phyloP scores from a whole-genome alignment of 2,888 invertebrate species.

The Hemithea aestivaria region DNA sequence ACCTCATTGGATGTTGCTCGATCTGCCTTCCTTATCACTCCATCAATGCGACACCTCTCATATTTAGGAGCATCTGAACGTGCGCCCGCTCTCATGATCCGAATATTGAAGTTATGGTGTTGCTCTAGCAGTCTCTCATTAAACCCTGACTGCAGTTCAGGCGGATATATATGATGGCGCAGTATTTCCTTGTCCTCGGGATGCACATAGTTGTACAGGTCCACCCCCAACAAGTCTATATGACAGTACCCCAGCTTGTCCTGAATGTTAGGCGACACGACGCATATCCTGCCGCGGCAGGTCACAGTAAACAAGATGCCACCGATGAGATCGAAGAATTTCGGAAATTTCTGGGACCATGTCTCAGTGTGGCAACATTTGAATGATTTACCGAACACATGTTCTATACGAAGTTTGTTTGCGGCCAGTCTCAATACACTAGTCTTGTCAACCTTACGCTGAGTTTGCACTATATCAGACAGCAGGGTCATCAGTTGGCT shows the following conservation, averaged over 20 bases:
- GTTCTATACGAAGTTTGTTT: conserved; percentile 89
- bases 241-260: conserved; percentile 91
- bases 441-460: conserved; percentile 93
- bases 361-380: conserved; percentile 69
- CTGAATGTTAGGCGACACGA: conserved; percentile 91
- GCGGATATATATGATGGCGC: conserved; percentile 82
- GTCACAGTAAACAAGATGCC: conserved; percentile 91
- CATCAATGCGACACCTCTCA: conserved; percentile 85
- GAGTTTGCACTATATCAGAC: conserved; percentile 89
- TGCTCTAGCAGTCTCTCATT: conserved; percentile 59
- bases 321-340: conserved; percentile 83
- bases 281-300: conserved; percentile 89
- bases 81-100: conserved; percentile 83
- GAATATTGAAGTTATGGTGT: conserved; percentile 77
- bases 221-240: conserved; percentile 94
- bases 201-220: conserved; percentile 89
- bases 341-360: conserved; percentile 79
- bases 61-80: conserved; percentile 85
- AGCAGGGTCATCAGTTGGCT: conserved; percentile 89
- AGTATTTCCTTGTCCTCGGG: conserved; percentile 90
- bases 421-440: conserved; percentile 92
- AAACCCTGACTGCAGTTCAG: conserved; percentile 63
- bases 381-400: conserved; percentile 80
- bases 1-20: conserved; percentile 74
- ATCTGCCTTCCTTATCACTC: conserved; percentile 80